Percentiles rank a stretch among this genome's conserved stretches.
These are phyloP conservation scores for Apis florea DNA, from an alignment of 1,140 invertebrate genomes.

Conservation along the genomic window DNA sequence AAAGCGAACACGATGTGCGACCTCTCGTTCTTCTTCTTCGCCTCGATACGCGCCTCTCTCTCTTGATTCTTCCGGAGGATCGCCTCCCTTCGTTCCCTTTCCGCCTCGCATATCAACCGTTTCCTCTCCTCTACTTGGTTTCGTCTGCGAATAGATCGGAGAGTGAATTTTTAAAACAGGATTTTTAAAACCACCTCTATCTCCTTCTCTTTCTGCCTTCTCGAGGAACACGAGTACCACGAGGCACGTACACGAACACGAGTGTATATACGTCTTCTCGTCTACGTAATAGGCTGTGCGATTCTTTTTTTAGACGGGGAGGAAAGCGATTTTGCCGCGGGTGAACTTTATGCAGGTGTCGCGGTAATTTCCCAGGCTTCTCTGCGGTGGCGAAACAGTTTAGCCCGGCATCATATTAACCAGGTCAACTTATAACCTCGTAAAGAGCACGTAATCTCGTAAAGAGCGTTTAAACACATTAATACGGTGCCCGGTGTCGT, in stretches of 20 bases:
- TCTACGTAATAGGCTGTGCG: constrained; percentile 7
- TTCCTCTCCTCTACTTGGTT: constrained; percentile 92
- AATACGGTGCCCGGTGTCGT: constrained; percentile 23
- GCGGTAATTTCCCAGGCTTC: constrained; percentile 47
- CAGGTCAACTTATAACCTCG: constrained; percentile 55
- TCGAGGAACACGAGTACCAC: background rate
- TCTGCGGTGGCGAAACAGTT: constrained; percentile 36
- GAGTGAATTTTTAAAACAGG: background rate
- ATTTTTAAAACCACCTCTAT: too few species aligned
- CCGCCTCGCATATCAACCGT: constrained; percentile 91
- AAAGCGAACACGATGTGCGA: constrained; percentile 88
- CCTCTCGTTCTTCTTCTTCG: constrained; percentile 85
- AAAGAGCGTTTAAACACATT: constrained; percentile 44
- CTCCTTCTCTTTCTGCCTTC: background rate
- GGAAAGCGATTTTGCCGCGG: constrained; percentile 15
- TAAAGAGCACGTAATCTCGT: constrained; percentile 43
- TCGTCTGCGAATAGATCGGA: constrained; percentile 65
- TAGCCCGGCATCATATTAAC: constrained; percentile 40
- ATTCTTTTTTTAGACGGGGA: constrained; percentile 1
- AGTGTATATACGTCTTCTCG: background rate
- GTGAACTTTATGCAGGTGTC: constrained; percentile 26
- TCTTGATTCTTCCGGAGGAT: constrained; percentile 92
- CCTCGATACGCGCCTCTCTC: constrained; percentile 90
- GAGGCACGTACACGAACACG: background rate
- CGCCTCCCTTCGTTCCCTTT: constrained; percentile 90